Conservation (phyloP, 1,140 invertebrate genomes). For the Neodiprion pinetum region DNA sequence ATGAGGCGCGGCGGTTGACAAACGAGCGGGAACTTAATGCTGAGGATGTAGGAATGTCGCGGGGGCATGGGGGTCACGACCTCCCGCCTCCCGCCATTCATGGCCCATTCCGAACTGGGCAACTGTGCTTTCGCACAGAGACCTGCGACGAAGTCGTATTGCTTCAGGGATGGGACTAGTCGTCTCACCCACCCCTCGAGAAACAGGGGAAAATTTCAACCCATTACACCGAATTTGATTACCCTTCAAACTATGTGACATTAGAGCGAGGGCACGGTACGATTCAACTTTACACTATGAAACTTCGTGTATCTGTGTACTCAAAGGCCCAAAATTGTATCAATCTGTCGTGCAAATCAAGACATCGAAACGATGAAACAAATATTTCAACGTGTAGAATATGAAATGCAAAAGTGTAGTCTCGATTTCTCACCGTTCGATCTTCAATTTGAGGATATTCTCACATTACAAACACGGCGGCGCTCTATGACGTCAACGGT, state of each 20-base stretch:
- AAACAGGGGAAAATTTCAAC: background rate
- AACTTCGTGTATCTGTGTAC: too few species aligned
- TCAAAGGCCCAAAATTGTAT: too few species aligned
- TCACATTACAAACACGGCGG: too few species aligned
- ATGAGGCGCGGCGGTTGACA: conserved; percentile 6
- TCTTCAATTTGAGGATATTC: too few species aligned
- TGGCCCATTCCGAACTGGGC: background rate
- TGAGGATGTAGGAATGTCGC: background rate
- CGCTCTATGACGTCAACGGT: background rate
- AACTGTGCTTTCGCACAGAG: background rate
- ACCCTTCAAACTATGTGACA: background rate
- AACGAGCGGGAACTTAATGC: conserved; percentile 3
- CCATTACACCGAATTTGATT: background rate
- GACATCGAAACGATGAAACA: too few species aligned
- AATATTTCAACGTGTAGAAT: too few species aligned
- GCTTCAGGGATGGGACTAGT: background rate
- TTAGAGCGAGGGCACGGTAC: background rate
- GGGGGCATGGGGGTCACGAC: background rate
- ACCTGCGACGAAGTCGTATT: background rate
- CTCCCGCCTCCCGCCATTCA: background rate
- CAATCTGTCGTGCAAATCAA: too few species aligned
- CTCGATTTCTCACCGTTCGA: too few species aligned
- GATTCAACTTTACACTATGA: background rate
- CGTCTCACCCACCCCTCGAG: background rate
- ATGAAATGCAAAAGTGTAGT: too few species aligned